A percentile compares a stretch with the other conserved stretches of the same genome.
These are phyloP conservation scores for Cremastobaeus sp. DNA, from an alignment of 2,888 invertebrate species.

Conservation along the genomic window DNA sequence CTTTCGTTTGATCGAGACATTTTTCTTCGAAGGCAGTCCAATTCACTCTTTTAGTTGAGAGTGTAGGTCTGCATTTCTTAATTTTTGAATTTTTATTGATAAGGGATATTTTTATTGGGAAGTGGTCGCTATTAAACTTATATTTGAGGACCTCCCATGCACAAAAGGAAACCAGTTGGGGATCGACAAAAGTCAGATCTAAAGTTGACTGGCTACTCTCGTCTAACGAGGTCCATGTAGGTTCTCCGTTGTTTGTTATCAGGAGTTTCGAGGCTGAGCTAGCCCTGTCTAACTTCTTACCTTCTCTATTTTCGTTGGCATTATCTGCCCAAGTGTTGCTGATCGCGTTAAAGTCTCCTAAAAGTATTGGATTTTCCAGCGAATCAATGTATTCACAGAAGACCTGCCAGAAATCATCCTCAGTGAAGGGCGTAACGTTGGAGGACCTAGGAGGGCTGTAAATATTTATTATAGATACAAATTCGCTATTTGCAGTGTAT, in stretches of 20 bases:
- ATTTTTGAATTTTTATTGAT: not conserved
- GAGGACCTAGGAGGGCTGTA: conserved; percentile 24
- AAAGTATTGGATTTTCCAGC: no score
- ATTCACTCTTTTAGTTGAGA: not conserved
- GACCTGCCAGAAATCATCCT: not conserved
- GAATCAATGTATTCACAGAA: no score
- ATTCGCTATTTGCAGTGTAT: not conserved
- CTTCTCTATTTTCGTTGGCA: not conserved
- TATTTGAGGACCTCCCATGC: no score
- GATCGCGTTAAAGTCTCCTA: conserved; percentile 8
- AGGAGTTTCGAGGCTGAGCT: no score
- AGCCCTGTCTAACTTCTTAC: not conserved
- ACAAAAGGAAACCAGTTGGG: no score
- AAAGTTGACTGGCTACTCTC: not conserved
- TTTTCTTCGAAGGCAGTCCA: not conserved
- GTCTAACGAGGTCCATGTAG: conserved; percentile 11
- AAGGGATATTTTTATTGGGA: not conserved
- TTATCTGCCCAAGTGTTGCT: not conserved
- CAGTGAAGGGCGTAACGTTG: no score
- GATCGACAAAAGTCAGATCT: conserved; percentile 4
- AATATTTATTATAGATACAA: no score
- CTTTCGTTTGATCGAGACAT: not conserved
- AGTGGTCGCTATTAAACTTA: conserved; percentile 6
- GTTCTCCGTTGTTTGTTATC: not conserved
- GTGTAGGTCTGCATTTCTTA: not conserved